Percentiles rank a stretch among this genome's conserved stretches.
phyloP scores from a whole-genome alignment of 2,888 invertebrate species.

The Ceratothoa steindachneri region DNA sequence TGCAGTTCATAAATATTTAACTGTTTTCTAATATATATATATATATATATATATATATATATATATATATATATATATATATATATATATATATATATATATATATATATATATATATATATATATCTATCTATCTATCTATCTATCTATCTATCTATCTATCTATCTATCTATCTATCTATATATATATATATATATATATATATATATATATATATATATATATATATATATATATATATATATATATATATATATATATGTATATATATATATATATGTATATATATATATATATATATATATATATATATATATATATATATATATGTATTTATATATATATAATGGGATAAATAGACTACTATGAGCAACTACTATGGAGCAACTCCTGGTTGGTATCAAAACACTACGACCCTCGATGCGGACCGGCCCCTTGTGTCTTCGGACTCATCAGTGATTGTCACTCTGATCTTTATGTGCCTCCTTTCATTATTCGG shows the following conservation, averaged over 20 bases:
- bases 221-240: conserved; percentile 15
- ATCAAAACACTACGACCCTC: too few relatives aligned
- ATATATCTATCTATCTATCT: too few relatives aligned
- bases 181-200: too few relatives aligned
- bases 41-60: conserved; percentile 9
- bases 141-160: not conserved
- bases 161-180: not conserved
- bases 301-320: not conserved
- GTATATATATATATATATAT: conserved; percentile 3
- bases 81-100: conserved; percentile 10
- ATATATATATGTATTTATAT: too few relatives aligned
- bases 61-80: conserved; percentile 13
- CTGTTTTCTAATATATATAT: not conserved
- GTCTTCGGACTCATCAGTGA: too few relatives aligned
- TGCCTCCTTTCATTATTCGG: too few relatives aligned
- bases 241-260: not conserved
- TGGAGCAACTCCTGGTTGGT: too few relatives aligned
- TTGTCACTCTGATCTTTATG: too few relatives aligned
- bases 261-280: not conserved
- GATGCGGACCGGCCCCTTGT: too few relatives aligned
- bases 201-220: not conserved
- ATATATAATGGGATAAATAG: too few relatives aligned
- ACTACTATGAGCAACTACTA: too few relatives aligned
- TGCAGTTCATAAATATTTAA: not conserved
- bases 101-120: conserved; percentile 13